These are phyloP conservation scores for Kryptolebias ocellatus DNA, from an alignment of 2,797 vertebrate genomes.

Conservation along the genomic window DNA sequence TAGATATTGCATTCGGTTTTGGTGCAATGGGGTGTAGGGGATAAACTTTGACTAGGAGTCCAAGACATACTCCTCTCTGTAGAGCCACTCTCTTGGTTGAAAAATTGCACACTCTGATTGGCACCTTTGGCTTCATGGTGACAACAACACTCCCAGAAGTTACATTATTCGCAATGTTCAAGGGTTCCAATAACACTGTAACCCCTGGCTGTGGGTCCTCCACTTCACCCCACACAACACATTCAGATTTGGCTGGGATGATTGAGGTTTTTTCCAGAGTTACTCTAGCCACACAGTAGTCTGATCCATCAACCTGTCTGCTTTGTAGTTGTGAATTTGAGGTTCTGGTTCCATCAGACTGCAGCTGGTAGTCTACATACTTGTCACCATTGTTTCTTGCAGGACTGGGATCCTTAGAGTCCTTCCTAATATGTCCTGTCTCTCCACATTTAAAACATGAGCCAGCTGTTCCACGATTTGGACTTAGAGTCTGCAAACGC, in stretches of 20 bases:
- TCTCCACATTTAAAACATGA: no score
- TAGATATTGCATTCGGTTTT: background rate
- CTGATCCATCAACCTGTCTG: background rate
- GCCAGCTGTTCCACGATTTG: no score
- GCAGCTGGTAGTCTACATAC: no score
- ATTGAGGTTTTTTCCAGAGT: background rate
- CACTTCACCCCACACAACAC: background rate
- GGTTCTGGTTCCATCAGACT: no score
- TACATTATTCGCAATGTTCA: background rate
- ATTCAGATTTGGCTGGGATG: background rate
- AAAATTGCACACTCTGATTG: conserved; percentile 3
- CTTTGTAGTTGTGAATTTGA: no score
- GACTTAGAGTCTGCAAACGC: background rate
- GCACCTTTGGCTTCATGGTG: background rate
- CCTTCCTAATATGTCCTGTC: no score
- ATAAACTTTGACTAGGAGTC: background rate
- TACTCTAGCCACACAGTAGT: conserved; percentile 1
- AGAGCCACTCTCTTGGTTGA: background rate
- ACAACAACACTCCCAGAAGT: background rate
- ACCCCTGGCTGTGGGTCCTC: background rate
- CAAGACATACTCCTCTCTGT: background rate
- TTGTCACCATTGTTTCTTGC: no score
- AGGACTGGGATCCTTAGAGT: no score
- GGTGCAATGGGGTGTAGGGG: background rate
- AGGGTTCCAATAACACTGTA: background rate